A percentile compares a stretch with the other conserved stretches of the same genome.
Conservation (phyloP, 2,888 invertebrate species). For the Drosophila anomalata region DNA sequence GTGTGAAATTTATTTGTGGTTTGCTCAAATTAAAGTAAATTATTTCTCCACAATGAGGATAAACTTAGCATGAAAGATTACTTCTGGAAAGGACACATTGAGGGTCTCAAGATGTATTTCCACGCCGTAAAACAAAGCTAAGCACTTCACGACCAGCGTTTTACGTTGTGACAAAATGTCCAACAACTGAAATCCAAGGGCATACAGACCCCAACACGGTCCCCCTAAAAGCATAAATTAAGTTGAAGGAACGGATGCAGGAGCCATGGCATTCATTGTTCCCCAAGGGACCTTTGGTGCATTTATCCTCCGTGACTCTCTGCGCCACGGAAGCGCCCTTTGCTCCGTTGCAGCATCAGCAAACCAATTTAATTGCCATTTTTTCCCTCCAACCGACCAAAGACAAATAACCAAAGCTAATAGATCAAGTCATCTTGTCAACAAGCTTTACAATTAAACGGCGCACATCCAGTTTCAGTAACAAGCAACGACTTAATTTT, state of each 20-base stretch:
- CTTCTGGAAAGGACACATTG: constrained; percentile 5
- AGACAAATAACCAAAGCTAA: constrained; percentile 75
- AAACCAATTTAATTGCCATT: constrained; percentile 73
- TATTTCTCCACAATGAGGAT: not conserved
- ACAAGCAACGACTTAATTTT: constrained; percentile 39
- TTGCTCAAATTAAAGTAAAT: too few species aligned
- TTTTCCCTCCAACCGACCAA: constrained; percentile 48
- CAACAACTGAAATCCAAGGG: constrained; percentile 31
- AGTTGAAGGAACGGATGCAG: constrained; percentile 43
- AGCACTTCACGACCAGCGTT: constrained; percentile 46
- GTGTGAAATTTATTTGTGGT: not conserved
- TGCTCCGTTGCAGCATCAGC: not conserved
- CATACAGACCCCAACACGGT: not conserved
- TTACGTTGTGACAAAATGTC: constrained; percentile 57
- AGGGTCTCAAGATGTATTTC: constrained; percentile 51
- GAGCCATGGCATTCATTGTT: constrained; percentile 50
- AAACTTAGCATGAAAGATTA: not conserved
- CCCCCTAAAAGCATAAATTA: constrained; percentile 62
- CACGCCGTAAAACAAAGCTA: constrained; percentile 52
- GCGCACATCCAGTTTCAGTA: constrained; percentile 57
- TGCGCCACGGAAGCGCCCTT: constrained; percentile 35
- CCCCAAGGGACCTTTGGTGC: constrained; percentile 56
- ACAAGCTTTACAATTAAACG: constrained; percentile 74
- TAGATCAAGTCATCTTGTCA: constrained; percentile 79
- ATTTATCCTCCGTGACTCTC: constrained; percentile 17